A percentile compares a stretch with the other conserved stretches of the same genome.
Conservation (phyloP, 2,113 vertebrate genomes). For the Trematomus loennbergii region DNA sequence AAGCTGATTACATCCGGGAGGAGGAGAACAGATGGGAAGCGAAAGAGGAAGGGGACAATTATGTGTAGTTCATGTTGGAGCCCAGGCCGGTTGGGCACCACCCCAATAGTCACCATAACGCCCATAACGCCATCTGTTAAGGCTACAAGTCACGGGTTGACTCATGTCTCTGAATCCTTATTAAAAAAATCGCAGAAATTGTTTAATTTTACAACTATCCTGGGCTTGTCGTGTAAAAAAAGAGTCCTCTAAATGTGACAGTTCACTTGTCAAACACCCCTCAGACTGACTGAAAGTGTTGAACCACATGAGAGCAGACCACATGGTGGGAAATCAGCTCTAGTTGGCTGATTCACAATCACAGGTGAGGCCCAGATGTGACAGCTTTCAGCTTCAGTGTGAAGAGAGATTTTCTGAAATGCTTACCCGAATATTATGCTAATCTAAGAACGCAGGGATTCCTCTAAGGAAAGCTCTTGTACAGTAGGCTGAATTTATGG, state of each 20-base stretch:
- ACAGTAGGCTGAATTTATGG: background rate
- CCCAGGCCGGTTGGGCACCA: slow-evolving; percentile 24
- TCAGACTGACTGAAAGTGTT: background rate
- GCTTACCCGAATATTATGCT: slow-evolving; percentile 30
- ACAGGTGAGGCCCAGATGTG: slow-evolving; percentile 43
- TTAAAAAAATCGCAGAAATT: background rate
- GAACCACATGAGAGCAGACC: background rate
- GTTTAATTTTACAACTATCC: background rate
- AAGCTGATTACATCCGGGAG: slow-evolving; percentile 55
- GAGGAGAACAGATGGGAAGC: slow-evolving; percentile 57
- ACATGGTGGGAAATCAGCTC: slow-evolving; percentile 4
- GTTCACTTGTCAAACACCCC: background rate
- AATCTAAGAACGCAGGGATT: background rate
- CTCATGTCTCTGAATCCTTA: slow-evolving; percentile 10
- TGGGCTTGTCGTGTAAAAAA: background rate
- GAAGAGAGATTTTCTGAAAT: slow-evolving; percentile 3
- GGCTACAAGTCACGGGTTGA: slow-evolving; percentile 4
- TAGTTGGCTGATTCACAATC: slow-evolving; percentile 3
- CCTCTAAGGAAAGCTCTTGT: slow-evolving; percentile 37
- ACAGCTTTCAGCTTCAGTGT: slow-evolving; percentile 3
- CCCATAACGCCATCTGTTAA: slow-evolving; percentile 41
- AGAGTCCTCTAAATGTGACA: background rate
- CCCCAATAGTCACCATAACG: slow-evolving; percentile 30
- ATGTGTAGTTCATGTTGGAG: slow-evolving; percentile 52
- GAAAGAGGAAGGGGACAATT: slow-evolving; percentile 71